Evolutionary conservation across 2,113 vertebrate species (phyloP).

Genomic region (Galbula dea): DNA sequence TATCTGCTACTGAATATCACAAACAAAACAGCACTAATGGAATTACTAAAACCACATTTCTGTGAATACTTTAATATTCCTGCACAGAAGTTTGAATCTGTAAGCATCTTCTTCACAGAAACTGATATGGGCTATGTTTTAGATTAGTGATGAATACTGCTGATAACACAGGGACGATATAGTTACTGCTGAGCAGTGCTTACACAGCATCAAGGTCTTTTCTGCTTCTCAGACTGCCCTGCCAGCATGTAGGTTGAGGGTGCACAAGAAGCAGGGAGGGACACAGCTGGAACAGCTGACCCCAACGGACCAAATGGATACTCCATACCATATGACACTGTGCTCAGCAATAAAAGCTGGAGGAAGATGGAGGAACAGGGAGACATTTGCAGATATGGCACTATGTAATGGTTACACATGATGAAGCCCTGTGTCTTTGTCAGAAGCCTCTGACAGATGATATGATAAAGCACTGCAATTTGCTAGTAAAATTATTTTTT

Average conservation of each 20-base stretch:
- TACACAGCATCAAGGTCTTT: background rate
- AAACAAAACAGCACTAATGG: background rate
- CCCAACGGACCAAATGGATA: background rate
- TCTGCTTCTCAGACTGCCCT: background rate
- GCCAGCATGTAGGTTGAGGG: background rate
- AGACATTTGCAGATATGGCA: rapidly evolving
- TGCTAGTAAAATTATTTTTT: background rate
- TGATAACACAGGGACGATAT: background rate
- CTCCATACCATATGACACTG: rapidly evolving
- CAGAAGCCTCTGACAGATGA: background rate
- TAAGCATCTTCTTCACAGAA: background rate
- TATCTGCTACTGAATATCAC: background rate
- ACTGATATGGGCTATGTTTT: background rate
- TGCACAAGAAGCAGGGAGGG: background rate
- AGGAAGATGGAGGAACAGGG: background rate
- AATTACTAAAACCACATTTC: background rate
- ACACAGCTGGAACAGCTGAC: background rate
- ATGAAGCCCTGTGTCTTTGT: background rate
- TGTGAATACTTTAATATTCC: background rate
- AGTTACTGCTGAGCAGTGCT: background rate
- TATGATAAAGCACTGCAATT: background rate
- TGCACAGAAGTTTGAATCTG: background rate
- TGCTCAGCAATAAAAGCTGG: background rate
- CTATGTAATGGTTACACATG: background rate
- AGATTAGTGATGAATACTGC: background rate